A percentile compares a stretch with the other conserved stretches of the same genome.
Evolutionary conservation across 2,888 invertebrate genomes (phyloP).

Genomic region (Lymantria dispar): DNA sequence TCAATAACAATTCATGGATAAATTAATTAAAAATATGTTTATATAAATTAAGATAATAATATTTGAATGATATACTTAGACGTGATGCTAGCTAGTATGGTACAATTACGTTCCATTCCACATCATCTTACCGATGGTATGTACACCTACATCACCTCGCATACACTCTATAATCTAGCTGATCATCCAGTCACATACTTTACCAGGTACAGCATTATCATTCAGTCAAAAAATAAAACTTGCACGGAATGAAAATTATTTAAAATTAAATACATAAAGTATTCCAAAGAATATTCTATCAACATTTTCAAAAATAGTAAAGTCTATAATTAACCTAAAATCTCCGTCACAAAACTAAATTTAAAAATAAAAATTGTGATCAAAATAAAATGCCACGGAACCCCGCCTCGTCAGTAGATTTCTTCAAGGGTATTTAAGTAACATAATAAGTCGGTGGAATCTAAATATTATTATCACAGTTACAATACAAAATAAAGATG

Average conservation of each 20-base stretch:
- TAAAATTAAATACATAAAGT: slow-evolving; percentile 77
- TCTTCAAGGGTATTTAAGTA: slow-evolving; percentile 68
- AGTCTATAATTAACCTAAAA: slow-evolving; percentile 53
- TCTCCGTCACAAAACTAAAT: slow-evolving; percentile 68
- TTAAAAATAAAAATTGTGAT: slow-evolving; percentile 71
- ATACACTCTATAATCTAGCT: slow-evolving; percentile 32
- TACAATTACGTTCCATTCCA: slow-evolving; percentile 32
- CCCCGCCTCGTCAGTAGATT: slow-evolving; percentile 67
- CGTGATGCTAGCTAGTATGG: slow-evolving; percentile 52
- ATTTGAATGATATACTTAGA: slow-evolving; percentile 2
- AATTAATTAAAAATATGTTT: slow-evolving; percentile 23
- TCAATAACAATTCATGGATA: slow-evolving; percentile 48
- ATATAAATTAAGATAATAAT: background rate
- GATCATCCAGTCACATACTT: slow-evolving; percentile 47
- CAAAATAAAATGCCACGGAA: slow-evolving; percentile 58
- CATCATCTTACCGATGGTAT: slow-evolving; percentile 43
- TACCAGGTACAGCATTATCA: slow-evolving; percentile 67
- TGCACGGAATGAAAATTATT: slow-evolving; percentile 77
- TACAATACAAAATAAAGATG: slow-evolving; percentile 76
- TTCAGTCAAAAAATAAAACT: slow-evolving; percentile 70
- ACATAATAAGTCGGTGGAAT: slow-evolving; percentile 75
- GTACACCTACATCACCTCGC: slow-evolving; percentile 41
- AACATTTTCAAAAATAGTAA: slow-evolving; percentile 61
- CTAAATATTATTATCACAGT: slow-evolving; percentile 80
- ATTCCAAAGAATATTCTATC: slow-evolving; percentile 66